Base-by-base conservation (phyloP, 1,140 invertebrate genomes). In the Cotesia typhae region DNA sequence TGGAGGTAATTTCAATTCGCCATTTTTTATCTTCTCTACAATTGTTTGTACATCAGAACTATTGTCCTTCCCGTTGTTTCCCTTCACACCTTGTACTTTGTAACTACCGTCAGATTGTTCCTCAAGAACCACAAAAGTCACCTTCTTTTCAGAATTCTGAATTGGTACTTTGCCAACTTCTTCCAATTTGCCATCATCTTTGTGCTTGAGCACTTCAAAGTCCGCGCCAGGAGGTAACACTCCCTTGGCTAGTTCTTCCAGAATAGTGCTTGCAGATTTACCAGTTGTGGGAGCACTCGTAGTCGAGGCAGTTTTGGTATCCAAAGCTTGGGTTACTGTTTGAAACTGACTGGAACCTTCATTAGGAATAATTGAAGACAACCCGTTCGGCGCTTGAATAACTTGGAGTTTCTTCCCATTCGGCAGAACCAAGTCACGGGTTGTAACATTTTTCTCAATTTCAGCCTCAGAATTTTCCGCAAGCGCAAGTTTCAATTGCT, bases 121-220 rank as follows among this genome's bases (percentile, higher is more conserved):
- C 84, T 95, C 94, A 12, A 95, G 84, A 41, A 95, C 92, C 3
- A 95, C 94, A 77, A 95, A 95, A 0, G 94, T 95, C 0, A 94
- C 93, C 80, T 94, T 94, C 82, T 94, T 95, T 70, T 92, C 90
- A 4, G 91, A 89, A 76, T 88, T 89, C 37, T 87, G 86, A 4
- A 84, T 78, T 12, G 89, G 89, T 67, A 90, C 83, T 71, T 90
- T 91, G 1, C 88, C 88, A n/a, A 94, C 87, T 77, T 92, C 89
- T 82, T 94, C 92, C 1, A 94, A 81, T 72, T 90, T 90, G 9
- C 92, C 92, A 76, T 92, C 90, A 72, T 90, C 90, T 36, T 90
- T 91, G 63, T 94, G 91, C 74, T 91, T 91, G 47, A 95, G 89
- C 1, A 95, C 87, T 83, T 95, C 92, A 76, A 92, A 94, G 78